phyloP scores from a whole-genome alignment of 2,113 vertebrate species.

The Equus przewalskii region DNA sequence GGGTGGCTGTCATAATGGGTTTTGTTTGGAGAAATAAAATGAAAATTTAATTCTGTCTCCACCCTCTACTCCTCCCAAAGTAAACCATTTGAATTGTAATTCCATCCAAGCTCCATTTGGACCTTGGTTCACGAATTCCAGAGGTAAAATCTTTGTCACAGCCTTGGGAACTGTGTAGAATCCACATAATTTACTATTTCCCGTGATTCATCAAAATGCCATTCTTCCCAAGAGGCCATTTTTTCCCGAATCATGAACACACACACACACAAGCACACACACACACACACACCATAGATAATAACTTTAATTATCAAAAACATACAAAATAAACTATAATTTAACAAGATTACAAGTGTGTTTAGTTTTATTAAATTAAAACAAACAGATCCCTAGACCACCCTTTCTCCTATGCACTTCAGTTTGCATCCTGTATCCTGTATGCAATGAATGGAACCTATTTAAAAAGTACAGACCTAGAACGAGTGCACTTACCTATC shows the following conservation, averaged over 20 bases:
- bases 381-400: not conserved
- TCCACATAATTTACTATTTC: constrained; percentile 89
- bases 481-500: not conserved
- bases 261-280: not conserved
- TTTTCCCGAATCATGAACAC: constrained; percentile 38
- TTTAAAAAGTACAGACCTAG: not conserved
- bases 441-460: not conserved
- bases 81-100: constrained; percentile 74
- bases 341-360: constrained; percentile 42
- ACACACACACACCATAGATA: not conserved
- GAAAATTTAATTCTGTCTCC: constrained; percentile 66
- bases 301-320: constrained; percentile 61
- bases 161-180: constrained; percentile 85
- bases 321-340: constrained; percentile 43
- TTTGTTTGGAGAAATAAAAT: constrained; percentile 49
- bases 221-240: constrained; percentile 86
- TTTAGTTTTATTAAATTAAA: constrained; percentile 53
- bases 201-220: constrained; percentile 88
- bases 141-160: constrained; percentile 70
- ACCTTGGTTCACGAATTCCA: constrained; percentile 56
- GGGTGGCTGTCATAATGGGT: not conserved
- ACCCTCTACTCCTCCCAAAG: constrained; percentile 67
- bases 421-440: not conserved
- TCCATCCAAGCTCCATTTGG: constrained; percentile 73
- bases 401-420: not conserved